These are phyloP conservation scores for Smithornis capensis DNA, from an alignment of 2,113 vertebrate species.

Conservation along the genomic window DNA sequence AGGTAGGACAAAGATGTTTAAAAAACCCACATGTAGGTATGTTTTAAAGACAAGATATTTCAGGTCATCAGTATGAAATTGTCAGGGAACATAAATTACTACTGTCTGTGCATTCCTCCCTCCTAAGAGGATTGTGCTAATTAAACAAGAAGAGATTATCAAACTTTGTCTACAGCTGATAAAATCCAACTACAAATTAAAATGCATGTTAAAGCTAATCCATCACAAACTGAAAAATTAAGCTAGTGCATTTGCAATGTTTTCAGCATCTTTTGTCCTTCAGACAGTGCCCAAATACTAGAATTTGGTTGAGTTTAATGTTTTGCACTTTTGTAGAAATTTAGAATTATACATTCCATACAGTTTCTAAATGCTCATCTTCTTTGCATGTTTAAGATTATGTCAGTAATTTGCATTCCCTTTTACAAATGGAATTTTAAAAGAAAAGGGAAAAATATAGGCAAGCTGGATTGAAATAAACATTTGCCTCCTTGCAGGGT, in stretches of 20 bases:
- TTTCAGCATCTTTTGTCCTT: slow-evolving; percentile 46
- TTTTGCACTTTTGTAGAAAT: neutral
- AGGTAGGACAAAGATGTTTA: neutral
- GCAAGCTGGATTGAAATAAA: slow-evolving; percentile 53
- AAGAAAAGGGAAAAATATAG: slow-evolving; percentile 21
- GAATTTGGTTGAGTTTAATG: neutral
- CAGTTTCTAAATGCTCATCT: neutral
- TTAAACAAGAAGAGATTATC: slow-evolving; percentile 75
- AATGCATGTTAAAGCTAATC: slow-evolving; percentile 67
- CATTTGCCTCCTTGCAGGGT: slow-evolving; percentile 2
- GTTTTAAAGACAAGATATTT: neutral
- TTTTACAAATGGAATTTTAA: neutral
- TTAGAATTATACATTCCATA: neutral
- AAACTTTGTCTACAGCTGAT: slow-evolving; percentile 71
- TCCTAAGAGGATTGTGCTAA: slow-evolving; percentile 74
- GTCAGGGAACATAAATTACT: slow-evolving; percentile 52
- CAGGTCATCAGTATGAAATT: slow-evolving; percentile 16
- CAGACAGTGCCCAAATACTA: neutral
- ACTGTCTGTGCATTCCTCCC: slow-evolving; percentile 43
- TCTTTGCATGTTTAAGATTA: neutral
- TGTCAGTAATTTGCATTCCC: slow-evolving; percentile 35
- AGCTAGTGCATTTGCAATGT: slow-evolving; percentile 41
- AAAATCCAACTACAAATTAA: slow-evolving; percentile 72
- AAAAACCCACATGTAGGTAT: neutral
- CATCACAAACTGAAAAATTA: slow-evolving; percentile 40